phyloP scores from a whole-genome alignment of 2,888 invertebrate species.

The Drosophila putrida region DNA sequence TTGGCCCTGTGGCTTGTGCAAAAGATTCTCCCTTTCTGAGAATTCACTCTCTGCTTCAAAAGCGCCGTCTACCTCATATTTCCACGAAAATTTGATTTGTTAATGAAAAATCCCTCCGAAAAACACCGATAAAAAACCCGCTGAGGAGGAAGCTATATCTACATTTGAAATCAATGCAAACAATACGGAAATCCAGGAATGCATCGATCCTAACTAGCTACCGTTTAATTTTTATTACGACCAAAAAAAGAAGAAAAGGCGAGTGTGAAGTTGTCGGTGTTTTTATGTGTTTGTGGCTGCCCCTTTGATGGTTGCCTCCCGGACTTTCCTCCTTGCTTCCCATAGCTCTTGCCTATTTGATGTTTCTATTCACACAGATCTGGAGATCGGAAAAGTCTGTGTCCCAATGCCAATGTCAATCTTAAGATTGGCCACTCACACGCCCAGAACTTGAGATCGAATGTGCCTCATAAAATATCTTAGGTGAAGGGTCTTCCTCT shows the following conservation, averaged over 20 bases:
- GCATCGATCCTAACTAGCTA: slow-evolving; percentile 75
- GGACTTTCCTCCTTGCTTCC: slow-evolving; percentile 3
- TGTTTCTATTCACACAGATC: slow-evolving; percentile 73
- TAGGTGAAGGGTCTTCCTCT: slow-evolving; percentile 20
- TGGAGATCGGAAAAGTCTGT: slow-evolving; percentile 7
- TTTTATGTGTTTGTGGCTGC: slow-evolving; percentile 64
- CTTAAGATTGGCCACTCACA: slow-evolving; percentile 57
- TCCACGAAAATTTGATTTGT: slow-evolving; percentile 68
- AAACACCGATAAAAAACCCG: slow-evolving; percentile 37
- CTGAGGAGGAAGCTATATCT: background rate
- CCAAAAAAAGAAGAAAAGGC: slow-evolving; percentile 38
- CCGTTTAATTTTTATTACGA: slow-evolving; percentile 81
- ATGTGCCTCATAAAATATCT: slow-evolving; percentile 64
- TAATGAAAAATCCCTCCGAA: slow-evolving; percentile 62
- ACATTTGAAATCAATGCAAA: slow-evolving; percentile 62
- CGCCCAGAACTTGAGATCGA: slow-evolving; percentile 19
- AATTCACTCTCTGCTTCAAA: slow-evolving; percentile 62
- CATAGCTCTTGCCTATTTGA: slow-evolving; percentile 61
- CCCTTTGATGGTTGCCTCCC: slow-evolving; percentile 62
- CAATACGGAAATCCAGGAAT: slow-evolving; percentile 62
- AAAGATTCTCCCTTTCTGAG: slow-evolving; percentile 48
- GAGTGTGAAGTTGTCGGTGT: slow-evolving; percentile 76
- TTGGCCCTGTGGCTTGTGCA: slow-evolving; percentile 26
- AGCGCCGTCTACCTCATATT: slow-evolving; percentile 61
- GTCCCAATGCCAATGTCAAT: slow-evolving; percentile 60